phyloP scores from a whole-genome alignment of 64 coral and sea anemone genomes.

The Pachyseris speciosa region DNA sequence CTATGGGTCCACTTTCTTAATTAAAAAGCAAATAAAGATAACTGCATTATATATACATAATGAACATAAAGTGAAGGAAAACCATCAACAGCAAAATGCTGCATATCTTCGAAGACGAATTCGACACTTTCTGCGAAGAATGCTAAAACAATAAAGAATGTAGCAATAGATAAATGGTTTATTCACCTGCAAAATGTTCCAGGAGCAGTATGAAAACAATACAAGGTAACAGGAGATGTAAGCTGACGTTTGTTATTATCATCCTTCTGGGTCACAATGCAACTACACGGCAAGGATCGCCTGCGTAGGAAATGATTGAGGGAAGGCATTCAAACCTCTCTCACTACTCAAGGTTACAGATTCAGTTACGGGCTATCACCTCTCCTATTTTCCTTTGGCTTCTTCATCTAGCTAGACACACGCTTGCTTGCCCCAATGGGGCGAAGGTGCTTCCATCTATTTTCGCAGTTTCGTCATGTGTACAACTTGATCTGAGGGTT shows the following conservation, averaged over 20 bases:
- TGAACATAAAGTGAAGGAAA: neutral
- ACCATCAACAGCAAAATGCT: neutral
- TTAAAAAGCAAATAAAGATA: neutral
- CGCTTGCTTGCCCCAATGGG: no score
- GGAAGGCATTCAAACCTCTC: no score
- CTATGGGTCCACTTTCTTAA: conserved; percentile 43
- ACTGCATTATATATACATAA: neutral
- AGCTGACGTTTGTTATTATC: neutral
- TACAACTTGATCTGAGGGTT: no score
- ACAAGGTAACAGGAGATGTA: neutral
- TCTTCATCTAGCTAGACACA: no score
- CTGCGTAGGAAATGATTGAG: neutral
- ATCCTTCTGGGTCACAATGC: neutral
- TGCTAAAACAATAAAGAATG: no score
- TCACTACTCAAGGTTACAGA: no score
- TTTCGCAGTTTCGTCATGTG: no score
- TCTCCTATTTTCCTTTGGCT: no score
- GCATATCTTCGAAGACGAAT: neutral
- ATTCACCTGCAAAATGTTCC: neutral
- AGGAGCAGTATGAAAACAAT: neutral
- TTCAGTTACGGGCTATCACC: no score
- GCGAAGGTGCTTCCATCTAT: no score
- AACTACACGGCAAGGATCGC: neutral
- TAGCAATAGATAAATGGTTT: neutral
- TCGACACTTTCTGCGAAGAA: neutral